phyloP scores from a whole-genome alignment of 2,888 invertebrate genomes.

The Terebella lapidaria region DNA sequence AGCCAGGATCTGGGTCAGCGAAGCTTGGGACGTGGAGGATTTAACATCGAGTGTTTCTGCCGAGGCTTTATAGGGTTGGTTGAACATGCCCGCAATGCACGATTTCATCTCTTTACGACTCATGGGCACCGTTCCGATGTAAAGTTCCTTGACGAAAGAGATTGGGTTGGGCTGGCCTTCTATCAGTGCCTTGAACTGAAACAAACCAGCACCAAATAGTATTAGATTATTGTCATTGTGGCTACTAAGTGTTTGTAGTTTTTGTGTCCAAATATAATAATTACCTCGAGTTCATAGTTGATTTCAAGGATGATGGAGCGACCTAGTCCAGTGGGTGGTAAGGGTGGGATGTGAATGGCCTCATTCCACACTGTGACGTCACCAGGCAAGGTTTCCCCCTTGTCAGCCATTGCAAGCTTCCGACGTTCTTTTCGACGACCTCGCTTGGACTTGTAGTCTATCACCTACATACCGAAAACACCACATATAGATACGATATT shows the following conservation, averaged over 20 bases:
- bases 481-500: background rate
- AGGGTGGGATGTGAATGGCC: conserved; percentile 23
- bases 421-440: conserved; percentile 19
- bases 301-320: conserved; percentile 24
- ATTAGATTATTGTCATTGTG: no score
- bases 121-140: conserved; percentile 28
- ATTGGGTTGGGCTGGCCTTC: conserved; percentile 22
- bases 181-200: conserved; percentile 23
- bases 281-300: conserved; percentile 28
- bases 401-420: conserved; percentile 21
- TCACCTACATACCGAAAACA: conserved; percentile 11
- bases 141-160: conserved; percentile 22
- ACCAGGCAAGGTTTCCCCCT: conserved; percentile 22
- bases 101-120: conserved; percentile 22
- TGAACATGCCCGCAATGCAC: conserved; percentile 26
- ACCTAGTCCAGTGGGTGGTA: conserved; percentile 28
- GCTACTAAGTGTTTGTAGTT: no score
- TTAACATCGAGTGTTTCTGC: conserved; percentile 11
- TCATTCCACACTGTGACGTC: conserved; percentile 29
- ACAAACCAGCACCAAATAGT: no score
- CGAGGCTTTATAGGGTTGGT: conserved; percentile 22
- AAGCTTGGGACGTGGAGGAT: conserved; percentile 3
- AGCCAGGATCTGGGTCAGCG: conserved; percentile 20
- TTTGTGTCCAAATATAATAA: no score
- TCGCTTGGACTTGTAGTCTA: conserved; percentile 27